Percentiles rank a stretch among this genome's conserved stretches.
Conservation (phyloP, 2,888 invertebrate species). For the Apeira syringaria region DNA sequence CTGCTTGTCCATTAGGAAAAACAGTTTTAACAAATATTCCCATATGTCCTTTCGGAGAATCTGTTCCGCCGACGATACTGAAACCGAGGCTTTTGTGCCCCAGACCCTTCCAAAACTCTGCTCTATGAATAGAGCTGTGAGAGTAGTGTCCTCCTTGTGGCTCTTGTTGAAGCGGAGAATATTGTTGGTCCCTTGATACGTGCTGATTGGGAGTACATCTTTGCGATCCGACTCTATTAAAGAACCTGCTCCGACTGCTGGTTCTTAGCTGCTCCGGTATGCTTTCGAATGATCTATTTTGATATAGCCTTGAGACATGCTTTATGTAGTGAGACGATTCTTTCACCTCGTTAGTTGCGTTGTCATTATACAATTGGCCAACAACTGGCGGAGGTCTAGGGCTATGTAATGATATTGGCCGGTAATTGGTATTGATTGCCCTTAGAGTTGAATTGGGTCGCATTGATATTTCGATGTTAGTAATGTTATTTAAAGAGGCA, state of each 20-base stretch:
- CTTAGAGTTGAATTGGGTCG: slow-evolving; percentile 60
- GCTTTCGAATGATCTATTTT: slow-evolving; percentile 77
- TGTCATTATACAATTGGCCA: slow-evolving; percentile 59
- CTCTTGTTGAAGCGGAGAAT: slow-evolving; percentile 47
- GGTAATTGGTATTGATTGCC: slow-evolving; percentile 60
- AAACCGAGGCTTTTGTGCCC: slow-evolving; percentile 94
- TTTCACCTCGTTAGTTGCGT: slow-evolving; percentile 66
- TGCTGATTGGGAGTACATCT: slow-evolving; percentile 65
- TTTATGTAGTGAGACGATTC: slow-evolving; percentile 75
- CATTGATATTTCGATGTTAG: slow-evolving; percentile 76
- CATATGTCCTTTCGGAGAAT: slow-evolving; percentile 94
- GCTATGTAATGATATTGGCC: slow-evolving; percentile 74
- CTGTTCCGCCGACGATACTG: slow-evolving; percentile 94
- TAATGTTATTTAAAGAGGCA: slow-evolving; percentile 75
- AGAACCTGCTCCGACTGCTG: slow-evolving; percentile 70
- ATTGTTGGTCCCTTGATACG: slow-evolving; percentile 63
- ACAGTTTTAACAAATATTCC: slow-evolving; percentile 96
- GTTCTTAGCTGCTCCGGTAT: slow-evolving; percentile 74
- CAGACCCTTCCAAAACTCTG: slow-evolving; percentile 91
- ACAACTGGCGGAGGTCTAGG: slow-evolving; percentile 55
- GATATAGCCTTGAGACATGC: slow-evolving; percentile 69
- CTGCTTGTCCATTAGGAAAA: slow-evolving; percentile 93
- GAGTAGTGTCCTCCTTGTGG: slow-evolving; percentile 59
- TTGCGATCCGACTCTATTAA: slow-evolving; percentile 74
- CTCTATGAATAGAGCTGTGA: slow-evolving; percentile 66